Evolutionary conservation across 2,888 invertebrate species (phyloP).

Genomic region (Drosophila vallismaia): DNA sequence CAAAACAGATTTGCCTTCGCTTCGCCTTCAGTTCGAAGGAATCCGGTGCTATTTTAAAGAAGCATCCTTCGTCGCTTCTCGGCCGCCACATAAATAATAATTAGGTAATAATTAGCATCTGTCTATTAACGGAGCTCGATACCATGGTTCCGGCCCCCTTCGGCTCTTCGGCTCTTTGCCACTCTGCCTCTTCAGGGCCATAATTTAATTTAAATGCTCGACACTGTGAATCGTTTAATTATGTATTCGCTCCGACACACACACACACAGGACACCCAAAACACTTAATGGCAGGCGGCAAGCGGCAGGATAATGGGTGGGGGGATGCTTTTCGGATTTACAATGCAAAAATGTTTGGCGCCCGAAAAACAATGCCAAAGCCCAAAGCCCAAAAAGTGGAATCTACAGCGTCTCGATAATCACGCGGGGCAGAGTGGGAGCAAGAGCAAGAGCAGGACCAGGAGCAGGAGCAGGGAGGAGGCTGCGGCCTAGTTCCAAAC

Average conservation of each 20-base stretch:
- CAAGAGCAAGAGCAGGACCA: not conserved
- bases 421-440: not conserved
- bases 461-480: slow-evolving; percentile 3
- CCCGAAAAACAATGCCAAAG: slow-evolving; percentile 17
- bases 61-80: slow-evolving; percentile 1
- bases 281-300: slow-evolving; percentile 18
- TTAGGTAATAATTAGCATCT: slow-evolving; percentile 76
- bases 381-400: slow-evolving; percentile 10
- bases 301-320: not conserved
- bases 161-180: slow-evolving; percentile 14
- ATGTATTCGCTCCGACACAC: slow-evolving; percentile 63
- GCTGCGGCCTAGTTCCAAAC: slow-evolving; percentile 64
- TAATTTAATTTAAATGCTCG: slow-evolving; percentile 78
- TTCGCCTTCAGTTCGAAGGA: slow-evolving; percentile 8
- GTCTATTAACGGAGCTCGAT: slow-evolving; percentile 73
- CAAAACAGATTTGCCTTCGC: slow-evolving; percentile 21
- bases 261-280: slow-evolving; percentile 5
- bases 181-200: slow-evolving; percentile 55
- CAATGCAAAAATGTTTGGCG: slow-evolving; percentile 42
- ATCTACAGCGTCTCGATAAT: slow-evolving; percentile 35
- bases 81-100: slow-evolving; percentile 63
- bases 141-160: slow-evolving; percentile 46
- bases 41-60: not conserved
- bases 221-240: slow-evolving; percentile 76
- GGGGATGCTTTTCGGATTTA: slow-evolving; percentile 45